These are phyloP conservation scores for Trogon surrucura DNA, from an alignment of 2,113 vertebrate species.

Conservation along the genomic window DNA sequence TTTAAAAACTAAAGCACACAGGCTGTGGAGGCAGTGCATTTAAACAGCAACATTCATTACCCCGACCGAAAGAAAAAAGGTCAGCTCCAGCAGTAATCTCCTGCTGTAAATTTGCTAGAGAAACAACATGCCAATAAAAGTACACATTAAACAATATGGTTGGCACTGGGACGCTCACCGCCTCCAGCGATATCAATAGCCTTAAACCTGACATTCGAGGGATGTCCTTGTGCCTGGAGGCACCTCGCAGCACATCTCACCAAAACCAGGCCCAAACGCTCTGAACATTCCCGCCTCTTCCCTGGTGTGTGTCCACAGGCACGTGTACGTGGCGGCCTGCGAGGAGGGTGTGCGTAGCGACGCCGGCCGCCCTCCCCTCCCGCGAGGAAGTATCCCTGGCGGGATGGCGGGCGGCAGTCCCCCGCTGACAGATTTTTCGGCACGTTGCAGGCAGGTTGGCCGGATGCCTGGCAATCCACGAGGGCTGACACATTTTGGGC, in stretches of 20 bases:
- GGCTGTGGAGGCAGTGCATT: background rate
- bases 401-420: constrained; percentile 41
- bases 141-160: background rate
- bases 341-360: background rate
- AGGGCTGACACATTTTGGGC: constrained; percentile 88
- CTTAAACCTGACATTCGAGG: background rate
- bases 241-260: background rate
- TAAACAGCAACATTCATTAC: constrained; percentile 32
- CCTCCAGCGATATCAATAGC: background rate
- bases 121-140: background rate
- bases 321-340: fast-evolving
- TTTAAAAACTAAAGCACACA: background rate
- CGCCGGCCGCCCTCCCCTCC: constrained; percentile 30
- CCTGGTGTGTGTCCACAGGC: background rate
- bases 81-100: constrained; percentile 1
- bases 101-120: constrained; percentile 21
- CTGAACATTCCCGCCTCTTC: fast-evolving
- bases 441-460: constrained; percentile 80
- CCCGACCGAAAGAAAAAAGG: background rate
- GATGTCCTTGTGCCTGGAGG: background rate
- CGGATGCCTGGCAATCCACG: constrained; percentile 73
- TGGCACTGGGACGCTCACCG: background rate
- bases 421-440: constrained; percentile 78
- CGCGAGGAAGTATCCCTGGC: background rate
- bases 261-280: background rate